These are phyloP conservation scores for Lottia scabra DNA, from an alignment of 2,888 invertebrate species.

Conservation along the genomic window DNA sequence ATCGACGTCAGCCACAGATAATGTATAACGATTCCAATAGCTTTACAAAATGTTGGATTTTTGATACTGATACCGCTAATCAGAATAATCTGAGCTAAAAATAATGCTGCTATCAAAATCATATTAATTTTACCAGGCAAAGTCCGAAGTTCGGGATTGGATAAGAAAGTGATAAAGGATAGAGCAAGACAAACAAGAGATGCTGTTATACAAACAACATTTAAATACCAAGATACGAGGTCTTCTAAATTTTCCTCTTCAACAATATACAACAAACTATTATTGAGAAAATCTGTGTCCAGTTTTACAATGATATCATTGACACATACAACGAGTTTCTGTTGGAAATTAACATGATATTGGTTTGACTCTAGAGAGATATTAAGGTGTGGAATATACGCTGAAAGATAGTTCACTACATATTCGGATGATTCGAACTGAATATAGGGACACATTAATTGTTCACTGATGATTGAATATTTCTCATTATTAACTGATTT, in stretches of 20 bases:
- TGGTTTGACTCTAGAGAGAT: conserved; percentile 10
- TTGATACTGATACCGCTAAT: conserved; percentile 22
- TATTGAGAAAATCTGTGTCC: background rate
- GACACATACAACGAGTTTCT: conserved; percentile 12
- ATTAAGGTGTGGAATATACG: conserved; percentile 8
- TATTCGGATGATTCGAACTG: conserved; percentile 6
- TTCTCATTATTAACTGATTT: background rate
- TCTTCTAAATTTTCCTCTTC: background rate
- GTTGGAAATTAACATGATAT: conserved; percentile 5
- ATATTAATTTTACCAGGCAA: conserved; percentile 43
- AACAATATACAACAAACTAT: background rate
- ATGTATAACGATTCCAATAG: conserved; percentile 35
- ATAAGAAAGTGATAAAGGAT: conserved; percentile 32
- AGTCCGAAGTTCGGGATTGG: conserved; percentile 31
- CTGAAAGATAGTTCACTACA: background rate
- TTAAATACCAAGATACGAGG: conserved; percentile 12
- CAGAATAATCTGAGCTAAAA: conserved; percentile 33
- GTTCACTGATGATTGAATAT: background rate
- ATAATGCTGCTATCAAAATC: conserved; percentile 30
- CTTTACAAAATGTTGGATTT: conserved; percentile 21
- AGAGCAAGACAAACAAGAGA: conserved; percentile 30
- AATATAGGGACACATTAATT: conserved; percentile 12
- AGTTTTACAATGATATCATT: conserved; percentile 1
- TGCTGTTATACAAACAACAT: conserved; percentile 18
- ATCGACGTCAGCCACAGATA: conserved; percentile 36